phyloP scores from a whole-genome alignment of 1,140 invertebrate genomes.

The Calephelis virginiensis region DNA sequence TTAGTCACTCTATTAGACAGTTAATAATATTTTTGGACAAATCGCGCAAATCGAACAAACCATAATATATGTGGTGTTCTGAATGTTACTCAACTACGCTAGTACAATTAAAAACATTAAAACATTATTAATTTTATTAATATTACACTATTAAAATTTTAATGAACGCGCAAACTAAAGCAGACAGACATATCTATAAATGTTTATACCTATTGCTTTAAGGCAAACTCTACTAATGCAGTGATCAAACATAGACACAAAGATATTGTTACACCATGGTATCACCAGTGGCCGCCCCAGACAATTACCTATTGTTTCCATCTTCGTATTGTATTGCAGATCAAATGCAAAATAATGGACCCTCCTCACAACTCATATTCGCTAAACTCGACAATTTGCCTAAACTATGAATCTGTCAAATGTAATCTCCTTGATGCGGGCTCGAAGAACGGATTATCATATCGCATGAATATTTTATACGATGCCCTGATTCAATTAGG shows the following conservation, averaged over 20 bases:
- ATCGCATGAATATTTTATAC: slow-evolving; percentile 17
- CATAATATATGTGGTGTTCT: too few species aligned
- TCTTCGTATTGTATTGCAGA: neutral
- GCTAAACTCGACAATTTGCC: slow-evolving; percentile 17
- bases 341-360: slow-evolving; percentile 17
- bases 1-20: too few species aligned
- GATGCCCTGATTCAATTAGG: slow-evolving; percentile 15
- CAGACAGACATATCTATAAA: too few species aligned
- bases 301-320: slow-evolving; percentile 13
- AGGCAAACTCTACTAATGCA: too few species aligned
- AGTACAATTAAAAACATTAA: too few species aligned
- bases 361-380: slow-evolving; percentile 13
- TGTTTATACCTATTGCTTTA: too few species aligned
- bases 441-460: slow-evolving; percentile 8
- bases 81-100: too few species aligned
- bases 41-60: too few species aligned
- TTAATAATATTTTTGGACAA: too few species aligned
- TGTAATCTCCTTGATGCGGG: slow-evolving; percentile 17
- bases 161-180: too few species aligned
- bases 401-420: slow-evolving; percentile 17
- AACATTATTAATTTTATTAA: too few species aligned
- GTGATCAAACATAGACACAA: neutral
- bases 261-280: neutral
- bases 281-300: neutral
- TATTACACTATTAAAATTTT: too few species aligned